A percentile compares a stretch with the other conserved stretches of the same genome.
Evolutionary conservation across 2,797 vertebrate species (phyloP).

Genomic region (Dicrostonyx torquatus): DNA sequence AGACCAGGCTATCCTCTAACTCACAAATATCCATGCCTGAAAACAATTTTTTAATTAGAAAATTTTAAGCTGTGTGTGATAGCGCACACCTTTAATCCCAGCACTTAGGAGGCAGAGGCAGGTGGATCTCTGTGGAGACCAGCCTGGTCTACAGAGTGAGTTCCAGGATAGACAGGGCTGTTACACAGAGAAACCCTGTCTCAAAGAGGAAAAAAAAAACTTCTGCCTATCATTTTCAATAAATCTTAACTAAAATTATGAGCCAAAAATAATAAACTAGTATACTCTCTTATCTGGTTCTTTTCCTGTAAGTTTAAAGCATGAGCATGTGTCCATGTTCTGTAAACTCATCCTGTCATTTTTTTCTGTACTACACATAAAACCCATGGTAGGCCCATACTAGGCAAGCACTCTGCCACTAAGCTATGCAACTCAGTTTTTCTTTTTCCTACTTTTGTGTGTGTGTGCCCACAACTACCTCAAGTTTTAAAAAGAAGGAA

Average conservation of each 20-base stretch:
- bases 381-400: neutral
- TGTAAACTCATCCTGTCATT: neutral
- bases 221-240: constrained; percentile 49
- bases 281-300: neutral
- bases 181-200: neutral
- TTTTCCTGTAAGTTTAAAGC: constrained; percentile 47
- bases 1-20: neutral
- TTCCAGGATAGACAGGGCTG: neutral
- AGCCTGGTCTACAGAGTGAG: neutral
- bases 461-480: neutral
- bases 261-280: neutral
- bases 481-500: neutral
- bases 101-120: neutral
- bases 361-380: neutral
- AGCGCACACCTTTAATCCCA: neutral
- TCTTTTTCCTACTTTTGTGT: neutral
- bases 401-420: neutral
- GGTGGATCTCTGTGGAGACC: neutral
- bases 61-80: neutral
- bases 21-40: neutral
- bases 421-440: neutral
- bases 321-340: neutral
- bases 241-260: constrained; percentile 44
- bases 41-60: neutral
- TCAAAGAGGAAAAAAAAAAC: too few species aligned